phyloP scores from a whole-genome alignment of 2,113 vertebrate genomes.

The Echinops telfairi region DNA sequence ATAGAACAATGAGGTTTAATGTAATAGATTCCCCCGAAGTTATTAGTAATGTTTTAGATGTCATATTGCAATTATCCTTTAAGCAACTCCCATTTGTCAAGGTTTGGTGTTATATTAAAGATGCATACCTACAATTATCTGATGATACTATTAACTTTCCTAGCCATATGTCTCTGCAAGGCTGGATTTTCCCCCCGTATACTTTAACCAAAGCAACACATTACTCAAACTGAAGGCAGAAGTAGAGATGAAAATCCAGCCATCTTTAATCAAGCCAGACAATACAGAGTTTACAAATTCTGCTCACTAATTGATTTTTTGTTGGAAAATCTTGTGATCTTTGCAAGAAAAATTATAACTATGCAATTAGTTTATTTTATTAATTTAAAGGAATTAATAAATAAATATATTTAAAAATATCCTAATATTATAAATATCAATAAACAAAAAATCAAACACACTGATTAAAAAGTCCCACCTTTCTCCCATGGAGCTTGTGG shows the following conservation, averaged over 20 bases:
- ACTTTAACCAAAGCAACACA: background rate
- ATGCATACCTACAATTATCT: background rate
- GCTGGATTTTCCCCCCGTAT: constrained; percentile 14
- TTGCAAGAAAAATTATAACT: constrained; percentile 13
- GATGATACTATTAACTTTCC: background rate
- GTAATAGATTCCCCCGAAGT: background rate
- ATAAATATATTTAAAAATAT: constrained; percentile 42
- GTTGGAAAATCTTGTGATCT: constrained; percentile 38
- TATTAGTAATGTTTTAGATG: constrained; percentile 10
- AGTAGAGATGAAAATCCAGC: background rate
- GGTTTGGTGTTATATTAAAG: background rate
- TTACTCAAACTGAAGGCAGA: constrained; percentile 22
- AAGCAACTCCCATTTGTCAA: background rate
- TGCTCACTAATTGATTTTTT: constrained; percentile 52
- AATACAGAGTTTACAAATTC: constrained; percentile 54
- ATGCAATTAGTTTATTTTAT: background rate
- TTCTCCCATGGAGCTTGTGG: too few relatives aligned
- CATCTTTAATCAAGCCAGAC: constrained; percentile 30
- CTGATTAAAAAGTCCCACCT: too few relatives aligned
- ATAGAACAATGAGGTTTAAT: background rate
- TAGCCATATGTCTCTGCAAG: background rate
- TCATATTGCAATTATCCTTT: background rate
- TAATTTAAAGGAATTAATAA: constrained; percentile 24
- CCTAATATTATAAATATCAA: too few relatives aligned
- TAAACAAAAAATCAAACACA: too few relatives aligned